Percentiles rank a stretch among this genome's conserved stretches.
These are phyloP conservation scores for Galaxias olidus DNA, from an alignment of 2,797 vertebrate species.

Conservation along the genomic window DNA sequence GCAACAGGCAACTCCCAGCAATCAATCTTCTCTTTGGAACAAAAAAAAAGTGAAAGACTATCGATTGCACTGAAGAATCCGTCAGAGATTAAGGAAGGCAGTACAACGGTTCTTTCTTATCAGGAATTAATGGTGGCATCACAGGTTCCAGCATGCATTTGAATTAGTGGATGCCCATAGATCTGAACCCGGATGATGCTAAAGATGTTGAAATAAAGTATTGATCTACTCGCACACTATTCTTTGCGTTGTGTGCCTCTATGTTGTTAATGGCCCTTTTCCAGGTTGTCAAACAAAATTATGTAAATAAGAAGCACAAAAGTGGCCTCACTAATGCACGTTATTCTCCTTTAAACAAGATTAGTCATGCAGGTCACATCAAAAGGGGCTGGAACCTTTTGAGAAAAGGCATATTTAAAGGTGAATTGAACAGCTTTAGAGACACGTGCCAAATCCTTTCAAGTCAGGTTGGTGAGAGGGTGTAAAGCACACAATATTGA, in stretches of 20 bases:
- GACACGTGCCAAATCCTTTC: constrained; percentile 33
- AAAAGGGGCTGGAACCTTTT: constrained; percentile 61
- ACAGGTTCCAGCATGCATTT: constrained; percentile 58
- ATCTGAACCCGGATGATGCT: constrained; percentile 50
- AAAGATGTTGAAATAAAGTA: constrained; percentile 72
- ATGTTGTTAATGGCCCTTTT: constrained; percentile 70
- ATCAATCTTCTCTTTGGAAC: constrained; percentile 73
- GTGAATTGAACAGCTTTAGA: constrained; percentile 61
- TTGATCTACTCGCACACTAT: constrained; percentile 55
- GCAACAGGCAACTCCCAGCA: constrained; percentile 58
- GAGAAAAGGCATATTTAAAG: constrained; percentile 73
- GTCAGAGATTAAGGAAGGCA: constrained; percentile 73
- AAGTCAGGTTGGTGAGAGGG: constrained; percentile 32
- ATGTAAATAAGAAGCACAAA: constrained; percentile 69
- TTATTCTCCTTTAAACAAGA: constrained; percentile 73
- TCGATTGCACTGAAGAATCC: constrained; percentile 68
- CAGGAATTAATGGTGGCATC: constrained; percentile 68
- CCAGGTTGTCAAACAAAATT: constrained; percentile 76
- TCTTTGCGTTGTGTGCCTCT: constrained; percentile 52
- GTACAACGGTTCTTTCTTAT: constrained; percentile 70
- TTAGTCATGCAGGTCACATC: constrained; percentile 77
- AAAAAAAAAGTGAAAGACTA: constrained; percentile 71
- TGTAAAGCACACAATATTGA: constrained; percentile 35
- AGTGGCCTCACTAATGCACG: constrained; percentile 62
- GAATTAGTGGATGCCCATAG: constrained; percentile 59